phyloP scores from a whole-genome alignment of 1,140 invertebrate species.

The Ylistrum balloti region DNA sequence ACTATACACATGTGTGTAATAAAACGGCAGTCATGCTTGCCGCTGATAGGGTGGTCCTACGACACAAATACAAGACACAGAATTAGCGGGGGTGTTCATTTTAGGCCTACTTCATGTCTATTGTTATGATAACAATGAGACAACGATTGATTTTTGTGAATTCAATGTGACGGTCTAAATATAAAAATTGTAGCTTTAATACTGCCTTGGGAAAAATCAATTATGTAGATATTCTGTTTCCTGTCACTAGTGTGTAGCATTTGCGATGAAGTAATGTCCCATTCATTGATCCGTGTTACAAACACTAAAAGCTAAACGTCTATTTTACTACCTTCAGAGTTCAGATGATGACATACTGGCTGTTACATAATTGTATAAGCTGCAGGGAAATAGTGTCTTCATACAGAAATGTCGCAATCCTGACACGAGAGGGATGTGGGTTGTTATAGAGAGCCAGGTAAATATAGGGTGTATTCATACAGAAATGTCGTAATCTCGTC shows the following conservation, averaged over 20 bases:
- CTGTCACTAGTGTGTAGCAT: background rate
- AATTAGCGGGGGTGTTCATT: slow-evolving; percentile 1
- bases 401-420: no score
- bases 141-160: background rate
- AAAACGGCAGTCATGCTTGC: no score
- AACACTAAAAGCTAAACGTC: background rate
- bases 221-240: background rate
- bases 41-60: no score
- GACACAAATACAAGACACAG: background rate
- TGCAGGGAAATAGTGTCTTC: no score
- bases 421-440: no score
- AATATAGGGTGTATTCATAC: no score
- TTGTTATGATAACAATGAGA: background rate
- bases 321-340: background rate
- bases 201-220: background rate
- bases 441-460: no score
- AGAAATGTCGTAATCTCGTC: no score
- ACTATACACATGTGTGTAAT: background rate
- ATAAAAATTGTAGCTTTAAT: background rate
- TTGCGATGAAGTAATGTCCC: background rate
- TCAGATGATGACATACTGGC: background rate
- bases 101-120: background rate
- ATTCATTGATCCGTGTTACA: background rate
- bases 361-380: background rate
- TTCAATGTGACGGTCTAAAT: background rate